These are phyloP conservation scores for Bagarius yarrelli DNA, from an alignment of 2,113 vertebrate species.

Conservation along the genomic window DNA sequence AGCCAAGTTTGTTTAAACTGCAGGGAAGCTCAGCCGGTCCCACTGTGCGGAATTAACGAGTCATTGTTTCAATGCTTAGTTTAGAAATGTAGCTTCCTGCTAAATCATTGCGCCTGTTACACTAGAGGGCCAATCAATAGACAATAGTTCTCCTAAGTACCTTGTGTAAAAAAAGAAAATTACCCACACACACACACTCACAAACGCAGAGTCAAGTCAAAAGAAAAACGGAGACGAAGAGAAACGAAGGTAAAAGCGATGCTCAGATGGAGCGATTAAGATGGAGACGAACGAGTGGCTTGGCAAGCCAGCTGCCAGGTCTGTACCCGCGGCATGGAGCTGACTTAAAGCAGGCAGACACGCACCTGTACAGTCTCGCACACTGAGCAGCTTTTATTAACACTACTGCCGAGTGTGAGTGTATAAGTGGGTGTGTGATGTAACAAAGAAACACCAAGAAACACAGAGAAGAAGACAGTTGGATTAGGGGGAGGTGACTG, in stretches of 20 bases:
- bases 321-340: conserved; percentile 36
- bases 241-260: not conserved
- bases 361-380: conserved; percentile 62
- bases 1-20: conserved; percentile 46
- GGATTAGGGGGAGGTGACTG: not conserved
- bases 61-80: conserved; percentile 41
- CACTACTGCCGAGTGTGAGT: conserved; percentile 12
- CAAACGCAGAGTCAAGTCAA: conserved; percentile 49
- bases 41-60: conserved; percentile 52
- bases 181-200: conserved; percentile 18
- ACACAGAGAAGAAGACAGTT: conserved; percentile 47
- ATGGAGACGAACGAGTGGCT: conserved; percentile 2
- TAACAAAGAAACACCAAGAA: conserved; percentile 28
- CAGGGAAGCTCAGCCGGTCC: conserved; percentile 47
- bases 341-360: conserved; percentile 47
- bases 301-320: conserved; percentile 38
- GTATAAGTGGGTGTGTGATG: not conserved
- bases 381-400: conserved; percentile 31
- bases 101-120: conserved; percentile 59
- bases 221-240: conserved; percentile 42
- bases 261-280: not conserved
- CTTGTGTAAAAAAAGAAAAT: conserved; percentile 31
- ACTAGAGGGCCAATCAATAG: conserved; percentile 66
- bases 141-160: conserved; percentile 46
- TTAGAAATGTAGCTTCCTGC: conserved; percentile 29